Evolutionary conservation across 2,113 vertebrate species (phyloP), one percentile per base, ranked within the genome.

Genomic region (Ondatra zibethicus): DNA sequence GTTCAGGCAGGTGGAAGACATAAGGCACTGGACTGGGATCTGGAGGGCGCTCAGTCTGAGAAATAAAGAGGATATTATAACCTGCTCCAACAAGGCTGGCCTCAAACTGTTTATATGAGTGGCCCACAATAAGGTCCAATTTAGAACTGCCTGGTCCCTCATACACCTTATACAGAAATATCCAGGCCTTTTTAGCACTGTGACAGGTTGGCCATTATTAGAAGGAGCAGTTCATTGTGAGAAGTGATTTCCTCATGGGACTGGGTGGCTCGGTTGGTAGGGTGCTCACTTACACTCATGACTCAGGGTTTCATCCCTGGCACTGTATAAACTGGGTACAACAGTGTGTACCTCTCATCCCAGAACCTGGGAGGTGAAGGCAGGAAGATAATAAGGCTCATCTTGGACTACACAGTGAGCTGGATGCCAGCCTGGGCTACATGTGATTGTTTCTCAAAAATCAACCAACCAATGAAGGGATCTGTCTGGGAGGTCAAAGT

Each of bases 61-160:
- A n/a, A 76, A 16, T 2, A 31, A 66, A 65, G 39, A n/a, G 47
- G 68, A 72, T 0, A 0, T 61, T 33, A 31, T 0, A 7, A 23
- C 25, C 47, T 63, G 55, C 39, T 47, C 52, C 9, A 50, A 10
- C 52, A 17, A 81, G 33, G 52, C 78, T 81, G 21, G 78, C 52
- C 80, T 82, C 36, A 82, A 52, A 21, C 50, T 50, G 33, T 36
- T 55, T 58, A 29, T 63, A 39, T 29, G 39, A 21, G 19, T 3
- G 29, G 42, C 25, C 50, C 39, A 39, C 3, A 29, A 17, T 39
- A 45, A 66, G 94, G 39, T 36, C 75, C 68, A 39, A 42, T 52
- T 47, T 52, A 31, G 50, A 27, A 16, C 29, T 25, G 27, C n/a
- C 63, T 31, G 39, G n/a, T 21, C 29, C 63, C 1, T 14, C 7